phyloP scores from a whole-genome alignment of 2,888 invertebrate species.

The Brachypalpus laphriformis region DNA sequence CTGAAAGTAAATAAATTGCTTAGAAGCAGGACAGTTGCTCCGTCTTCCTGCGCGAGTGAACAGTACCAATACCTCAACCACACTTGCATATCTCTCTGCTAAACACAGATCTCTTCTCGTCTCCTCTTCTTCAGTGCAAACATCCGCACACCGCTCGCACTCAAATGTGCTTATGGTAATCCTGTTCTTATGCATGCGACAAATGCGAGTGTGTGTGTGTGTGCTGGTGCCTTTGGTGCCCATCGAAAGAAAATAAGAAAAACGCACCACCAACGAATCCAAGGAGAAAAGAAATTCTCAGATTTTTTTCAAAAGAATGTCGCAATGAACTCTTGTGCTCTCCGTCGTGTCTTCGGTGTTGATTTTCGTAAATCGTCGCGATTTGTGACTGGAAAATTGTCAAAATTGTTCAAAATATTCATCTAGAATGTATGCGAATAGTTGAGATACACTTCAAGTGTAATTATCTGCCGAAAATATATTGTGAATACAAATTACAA shows the following conservation, averaged over 20 bases:
- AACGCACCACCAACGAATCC: not conserved
- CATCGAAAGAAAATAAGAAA: not conserved
- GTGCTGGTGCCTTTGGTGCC: too few species aligned
- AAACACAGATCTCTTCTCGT: not conserved
- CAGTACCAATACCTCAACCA: not conserved
- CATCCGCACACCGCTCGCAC: too few species aligned
- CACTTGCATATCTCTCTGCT: not conserved
- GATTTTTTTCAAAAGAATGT: constrained; percentile 38
- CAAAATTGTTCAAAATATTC: not conserved
- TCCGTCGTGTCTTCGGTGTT: constrained; percentile 29
- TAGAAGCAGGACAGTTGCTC: not conserved
- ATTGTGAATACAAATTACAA: constrained; percentile 2
- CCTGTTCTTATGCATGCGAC: not conserved
- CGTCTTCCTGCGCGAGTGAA: not conserved
- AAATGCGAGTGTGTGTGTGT: too few species aligned
- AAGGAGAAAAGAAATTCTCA: constrained; percentile 8
- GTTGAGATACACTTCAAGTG: not conserved
- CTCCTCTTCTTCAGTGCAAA: not conserved
- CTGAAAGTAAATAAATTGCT: not conserved
- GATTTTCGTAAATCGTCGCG: constrained; percentile 25
- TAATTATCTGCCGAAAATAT: not conserved
- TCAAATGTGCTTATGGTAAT: too few species aligned
- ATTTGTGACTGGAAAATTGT: constrained; percentile 27
- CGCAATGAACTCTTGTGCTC: constrained; percentile 42
- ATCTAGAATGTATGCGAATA: not conserved